A percentile compares a stretch with the other conserved stretches of the same genome.
These are phyloP conservation scores for Fissipunctia ypsillon DNA, from an alignment of 2,888 invertebrate species.

Conservation along the genomic window DNA sequence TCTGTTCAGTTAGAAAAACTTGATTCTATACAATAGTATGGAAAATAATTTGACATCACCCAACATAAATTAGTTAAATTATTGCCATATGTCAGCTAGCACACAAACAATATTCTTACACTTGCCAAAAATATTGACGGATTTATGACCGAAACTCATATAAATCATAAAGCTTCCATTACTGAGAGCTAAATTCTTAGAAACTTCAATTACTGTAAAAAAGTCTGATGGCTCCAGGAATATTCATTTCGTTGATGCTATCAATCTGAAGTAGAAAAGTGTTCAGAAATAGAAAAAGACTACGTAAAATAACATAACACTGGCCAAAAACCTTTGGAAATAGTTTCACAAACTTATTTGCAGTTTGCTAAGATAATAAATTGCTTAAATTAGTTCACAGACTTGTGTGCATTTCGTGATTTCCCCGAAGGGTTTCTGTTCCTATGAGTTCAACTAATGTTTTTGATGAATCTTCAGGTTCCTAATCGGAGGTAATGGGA, in stretches of 20 bases:
- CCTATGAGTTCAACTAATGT: conserved; percentile 27
- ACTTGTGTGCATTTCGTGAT: conserved; percentile 40
- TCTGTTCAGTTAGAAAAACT: too few relatives aligned
- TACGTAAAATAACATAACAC: background rate
- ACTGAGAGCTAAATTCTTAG: conserved; percentile 10
- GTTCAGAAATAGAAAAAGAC: conserved; percentile 8
- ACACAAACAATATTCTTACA: background rate
- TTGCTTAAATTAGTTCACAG: conserved; percentile 34
- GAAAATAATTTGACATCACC: too few relatives aligned
- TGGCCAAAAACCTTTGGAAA: conserved; percentile 22
- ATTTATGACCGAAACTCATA: background rate
- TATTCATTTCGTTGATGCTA: background rate
- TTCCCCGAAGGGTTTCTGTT: conserved; percentile 43
- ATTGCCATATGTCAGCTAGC: too few relatives aligned
- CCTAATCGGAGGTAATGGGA: conserved; percentile 91
- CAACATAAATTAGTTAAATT: too few relatives aligned
- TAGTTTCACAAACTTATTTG: conserved; percentile 26
- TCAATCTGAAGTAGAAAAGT: background rate
- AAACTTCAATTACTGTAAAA: conserved; percentile 6
- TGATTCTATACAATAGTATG: too few relatives aligned
- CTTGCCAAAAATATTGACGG: background rate
- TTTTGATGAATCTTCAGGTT: conserved; percentile 82
- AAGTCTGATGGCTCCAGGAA: background rate
- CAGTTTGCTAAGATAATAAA: conserved; percentile 23
- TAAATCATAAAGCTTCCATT: conserved; percentile 24